Evolutionary conservation across 2,888 invertebrate species (phyloP).

Genomic region (Apamea epomidion): DNA sequence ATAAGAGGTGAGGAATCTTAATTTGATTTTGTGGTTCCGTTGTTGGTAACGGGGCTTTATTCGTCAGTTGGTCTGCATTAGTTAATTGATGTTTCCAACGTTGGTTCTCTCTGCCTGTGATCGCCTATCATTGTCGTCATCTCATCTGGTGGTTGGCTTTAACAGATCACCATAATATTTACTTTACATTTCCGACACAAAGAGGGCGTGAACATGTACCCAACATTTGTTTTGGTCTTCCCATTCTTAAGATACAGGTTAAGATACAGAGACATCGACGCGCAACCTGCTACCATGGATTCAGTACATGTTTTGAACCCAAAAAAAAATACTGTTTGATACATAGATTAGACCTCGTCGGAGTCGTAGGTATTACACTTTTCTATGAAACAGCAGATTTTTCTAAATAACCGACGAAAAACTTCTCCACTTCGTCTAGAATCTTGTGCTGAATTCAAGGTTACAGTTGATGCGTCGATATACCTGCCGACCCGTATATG

Average conservation of each 20-base stretch:
- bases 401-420: too few relatives aligned
- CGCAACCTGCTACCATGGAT: neutral
- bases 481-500: too few relatives aligned
- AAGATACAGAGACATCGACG: neutral
- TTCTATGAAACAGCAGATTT: too few relatives aligned
- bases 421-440: too few relatives aligned
- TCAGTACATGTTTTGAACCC: too few relatives aligned
- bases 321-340: too few relatives aligned
- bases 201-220: neutral
- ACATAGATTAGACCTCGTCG: too few relatives aligned
- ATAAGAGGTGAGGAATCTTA: constrained; percentile 62
- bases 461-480: too few relatives aligned
- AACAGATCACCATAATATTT: neutral
- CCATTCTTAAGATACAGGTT: neutral
- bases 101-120: neutral
- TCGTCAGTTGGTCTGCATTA: constrained; percentile 5
- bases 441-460: too few relatives aligned
- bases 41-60: constrained; percentile 38
- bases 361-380: too few relatives aligned
- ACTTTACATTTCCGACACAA: neutral
- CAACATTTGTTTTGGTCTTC: neutral
- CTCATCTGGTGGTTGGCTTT: neutral
- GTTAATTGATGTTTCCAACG: neutral
- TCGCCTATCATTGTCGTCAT: neutral
- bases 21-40: constrained; percentile 53